Base-by-base conservation (phyloP, 2,797 vertebrate species). In the Clarias fuscus region DNA sequence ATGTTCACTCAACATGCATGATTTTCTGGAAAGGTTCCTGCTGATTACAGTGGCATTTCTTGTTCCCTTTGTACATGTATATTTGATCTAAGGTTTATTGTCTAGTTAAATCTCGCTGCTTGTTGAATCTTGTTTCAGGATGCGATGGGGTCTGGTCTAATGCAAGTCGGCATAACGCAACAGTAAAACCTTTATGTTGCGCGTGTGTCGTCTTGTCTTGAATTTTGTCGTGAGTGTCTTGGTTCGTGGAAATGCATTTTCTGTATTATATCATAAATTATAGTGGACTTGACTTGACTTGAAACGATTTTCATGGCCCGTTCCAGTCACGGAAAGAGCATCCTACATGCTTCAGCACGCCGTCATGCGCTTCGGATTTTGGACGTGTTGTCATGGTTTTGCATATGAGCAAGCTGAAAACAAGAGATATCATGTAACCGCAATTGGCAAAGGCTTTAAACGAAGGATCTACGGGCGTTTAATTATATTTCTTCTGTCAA, bases 41-140 rank as follows among this genome's bases (percentile, higher is more conserved):
- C 48, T 61, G 58, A 61, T 78, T 7, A 78, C 56, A 14, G 30
- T 24, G 18, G 11, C 18, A 78, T 78, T 61, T 20, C 58, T 14
- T 13, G 2, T 37, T 78, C 20, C 3, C 5, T 22, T 10, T 37
- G 56, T 37, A 27, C 20, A 33, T 20, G 1, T 78, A 30, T 24
- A 14, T 14, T 10, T 1, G 30, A 13, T 37, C 24, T 11, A 2
- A 15, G 58, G 0, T 79, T 79, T 62, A 37, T 40, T 24, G 20
- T 79, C 18, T 14, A 61, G 10, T 3, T 79, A 37, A 37, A 61
- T 79, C 22, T 40, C 2, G 77, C 76, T 61, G 76, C 76, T 61
- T 78, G 77, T 79, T 62, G 77, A 62, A 62, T 62, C 77, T 62
- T 62, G 76, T 33, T 20, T 62, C 33, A 24, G 58, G 37, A 61